phyloP scores from a whole-genome alignment of 2,113 vertebrate species.

The Crypturellus undulatus region DNA sequence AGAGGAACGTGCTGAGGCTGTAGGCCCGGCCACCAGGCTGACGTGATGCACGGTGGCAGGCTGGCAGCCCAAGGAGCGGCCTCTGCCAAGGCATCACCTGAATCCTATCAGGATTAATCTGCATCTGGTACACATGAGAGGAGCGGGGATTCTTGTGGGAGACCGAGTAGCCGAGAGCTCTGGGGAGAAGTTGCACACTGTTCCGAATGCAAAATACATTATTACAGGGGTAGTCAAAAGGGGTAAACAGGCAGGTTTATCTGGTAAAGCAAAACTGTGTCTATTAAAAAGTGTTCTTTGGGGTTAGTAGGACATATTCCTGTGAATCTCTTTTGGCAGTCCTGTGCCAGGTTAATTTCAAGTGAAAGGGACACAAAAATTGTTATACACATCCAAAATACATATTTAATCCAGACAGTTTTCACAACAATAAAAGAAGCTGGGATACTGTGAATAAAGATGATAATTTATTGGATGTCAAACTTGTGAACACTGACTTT shows the following conservation, averaged over 20 bases:
- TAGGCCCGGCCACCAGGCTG: not conserved
- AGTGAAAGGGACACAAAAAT: not conserved
- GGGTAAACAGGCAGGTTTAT: not conserved
- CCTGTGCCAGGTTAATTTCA: not conserved
- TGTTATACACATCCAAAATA: not conserved
- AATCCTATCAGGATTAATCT: not conserved
- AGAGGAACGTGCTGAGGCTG: not conserved
- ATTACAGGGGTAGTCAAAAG: not conserved
- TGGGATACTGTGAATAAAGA: not conserved
- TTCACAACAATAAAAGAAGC: not conserved
- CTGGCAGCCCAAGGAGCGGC: not conserved
- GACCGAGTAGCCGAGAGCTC: not conserved
- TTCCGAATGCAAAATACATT: not conserved
- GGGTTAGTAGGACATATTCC: not conserved
- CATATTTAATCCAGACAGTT: not conserved
- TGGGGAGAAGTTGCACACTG: not conserved
- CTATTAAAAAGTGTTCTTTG: not conserved
- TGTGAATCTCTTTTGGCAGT: not conserved
- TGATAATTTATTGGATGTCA: not conserved
- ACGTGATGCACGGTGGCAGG: not conserved
- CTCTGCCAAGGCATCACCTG: not conserved
- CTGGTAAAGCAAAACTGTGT: not conserved
- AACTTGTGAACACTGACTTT: conserved; percentile 6
- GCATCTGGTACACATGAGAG: not conserved
- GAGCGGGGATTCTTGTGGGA: not conserved